Evolutionary conservation across 2,888 invertebrate species (phyloP).

Genomic region (Maniola hyperantus): DNA sequence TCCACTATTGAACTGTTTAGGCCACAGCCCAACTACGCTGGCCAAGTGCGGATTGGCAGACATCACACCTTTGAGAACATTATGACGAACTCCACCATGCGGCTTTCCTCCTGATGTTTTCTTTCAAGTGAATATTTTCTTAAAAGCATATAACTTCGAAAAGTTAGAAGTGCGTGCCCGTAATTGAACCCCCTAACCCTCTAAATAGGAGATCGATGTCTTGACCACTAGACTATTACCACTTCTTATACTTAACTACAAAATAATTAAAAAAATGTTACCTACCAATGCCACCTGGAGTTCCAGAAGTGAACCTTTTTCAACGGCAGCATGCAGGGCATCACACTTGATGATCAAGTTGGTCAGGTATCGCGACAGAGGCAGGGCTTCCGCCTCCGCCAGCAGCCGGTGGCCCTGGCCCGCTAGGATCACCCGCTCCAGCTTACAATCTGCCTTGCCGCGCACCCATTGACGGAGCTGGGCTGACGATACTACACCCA

Average conservation of each 20-base stretch:
- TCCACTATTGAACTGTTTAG: too few species aligned
- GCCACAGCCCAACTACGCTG: too few species aligned
- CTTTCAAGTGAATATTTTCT: too few species aligned
- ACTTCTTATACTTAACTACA: neutral
- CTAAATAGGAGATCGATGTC: too few species aligned
- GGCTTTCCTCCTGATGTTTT: too few species aligned
- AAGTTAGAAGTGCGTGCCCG: too few species aligned
- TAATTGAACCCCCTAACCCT: too few species aligned
- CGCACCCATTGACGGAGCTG: constrained; percentile 72
- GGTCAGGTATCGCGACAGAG: constrained; percentile 71
- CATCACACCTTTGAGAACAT: too few species aligned
- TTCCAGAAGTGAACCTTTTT: constrained; percentile 87
- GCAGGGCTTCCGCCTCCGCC: constrained; percentile 60
- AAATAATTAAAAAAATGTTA: neutral
- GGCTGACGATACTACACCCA: constrained; percentile 61
- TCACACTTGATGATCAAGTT: constrained; percentile 89
- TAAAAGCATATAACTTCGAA: too few species aligned
- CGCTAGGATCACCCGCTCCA: constrained; percentile 74
- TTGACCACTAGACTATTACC: too few species aligned
- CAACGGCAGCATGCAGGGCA: constrained; percentile 89
- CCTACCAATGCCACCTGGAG: constrained; percentile 69
- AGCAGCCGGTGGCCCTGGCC: constrained; percentile 72
- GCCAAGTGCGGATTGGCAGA: too few species aligned
- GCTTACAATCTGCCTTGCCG: constrained; percentile 61
- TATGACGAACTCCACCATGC: too few species aligned